Evolutionary conservation across 2,888 invertebrate genomes (phyloP).

Genomic region (Halictus ligatus): DNA sequence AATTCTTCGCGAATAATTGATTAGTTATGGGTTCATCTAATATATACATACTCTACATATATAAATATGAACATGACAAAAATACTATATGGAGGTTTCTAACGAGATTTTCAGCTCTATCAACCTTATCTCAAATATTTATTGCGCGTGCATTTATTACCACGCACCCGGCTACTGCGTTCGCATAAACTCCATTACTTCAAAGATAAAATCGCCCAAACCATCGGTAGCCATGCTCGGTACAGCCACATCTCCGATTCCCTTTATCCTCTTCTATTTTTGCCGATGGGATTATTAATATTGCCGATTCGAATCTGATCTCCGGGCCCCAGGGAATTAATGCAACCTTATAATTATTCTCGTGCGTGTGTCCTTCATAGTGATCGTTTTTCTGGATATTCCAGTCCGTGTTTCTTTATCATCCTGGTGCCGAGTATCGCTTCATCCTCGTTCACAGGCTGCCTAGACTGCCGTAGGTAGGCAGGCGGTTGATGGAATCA

Average conservation of each 20-base stretch:
- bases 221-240: not conserved
- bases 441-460: slow-evolving; percentile 28
- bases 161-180: not conserved
- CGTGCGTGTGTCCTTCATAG: not conserved
- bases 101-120: too few species aligned
- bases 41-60: too few species aligned
- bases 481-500: slow-evolving; percentile 44
- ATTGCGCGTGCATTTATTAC: not conserved
- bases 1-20: too few species aligned
- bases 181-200: not conserved
- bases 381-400: not conserved
- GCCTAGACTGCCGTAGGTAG: slow-evolving; percentile 43
- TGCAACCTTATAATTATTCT: not conserved
- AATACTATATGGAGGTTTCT: not conserved
- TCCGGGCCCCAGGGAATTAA: not conserved
- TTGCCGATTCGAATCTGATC: not conserved
- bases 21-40: too few species aligned
- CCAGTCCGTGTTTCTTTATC: not conserved
- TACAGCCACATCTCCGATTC: not conserved
- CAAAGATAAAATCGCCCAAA: not conserved
- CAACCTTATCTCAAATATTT: not conserved
- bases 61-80: not conserved
- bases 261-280: not conserved
- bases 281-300: not conserved
- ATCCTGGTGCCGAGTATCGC: not conserved